Base-by-base conservation (phyloP, 2,797 vertebrate species). In the Poecile montanus region DNA sequence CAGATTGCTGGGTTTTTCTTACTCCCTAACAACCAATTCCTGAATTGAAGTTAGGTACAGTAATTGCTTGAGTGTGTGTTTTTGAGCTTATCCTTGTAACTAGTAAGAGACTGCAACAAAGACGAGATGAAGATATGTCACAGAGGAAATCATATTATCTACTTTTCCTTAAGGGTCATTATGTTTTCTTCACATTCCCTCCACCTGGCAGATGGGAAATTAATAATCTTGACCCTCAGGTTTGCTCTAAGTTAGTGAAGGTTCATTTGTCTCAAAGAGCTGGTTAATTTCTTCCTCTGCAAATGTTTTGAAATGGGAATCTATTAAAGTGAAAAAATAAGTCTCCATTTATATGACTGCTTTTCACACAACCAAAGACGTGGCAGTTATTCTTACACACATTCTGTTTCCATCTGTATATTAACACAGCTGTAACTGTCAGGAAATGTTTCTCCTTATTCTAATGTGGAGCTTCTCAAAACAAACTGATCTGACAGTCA, bases 221-320 rank as follows among this genome's bases (percentile, higher is more conserved):
- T 95, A 95, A 81, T 92, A 92, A 86, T 90, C 75, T 87, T 89
- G 56, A 77, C 84, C 63, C 84, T 91, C 77, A 76, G 74, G 77
- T 94, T 91, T 76, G 47, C 63, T 76, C 5, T 62, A 78, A 92
- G 53, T 79, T 48, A 60, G 71, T 75, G 67, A 96, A 73, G 86
- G 74, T 89, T 92, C 89, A 82, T 94, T 89, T 95, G 56, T 76
- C 71, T 95, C 70, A 66, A 91, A 82, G 63, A 92, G 74, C 51
- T 85, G 60, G 66, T 92, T 94, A 93, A 96, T 96, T 92, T 95
- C 71, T 72, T 92, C 44, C 51, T 91, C 89, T 63, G 71, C 63
- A 94, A 95, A 96, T 93, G 84, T 95, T 96, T 93, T 93, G 77
- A 95, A 92, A 94, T 67, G 40, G 21, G n/a, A 95, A 93, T 85